Conservation (phyloP, 2,888 invertebrate species). For the Tenthredo scrophulariae region DNA sequence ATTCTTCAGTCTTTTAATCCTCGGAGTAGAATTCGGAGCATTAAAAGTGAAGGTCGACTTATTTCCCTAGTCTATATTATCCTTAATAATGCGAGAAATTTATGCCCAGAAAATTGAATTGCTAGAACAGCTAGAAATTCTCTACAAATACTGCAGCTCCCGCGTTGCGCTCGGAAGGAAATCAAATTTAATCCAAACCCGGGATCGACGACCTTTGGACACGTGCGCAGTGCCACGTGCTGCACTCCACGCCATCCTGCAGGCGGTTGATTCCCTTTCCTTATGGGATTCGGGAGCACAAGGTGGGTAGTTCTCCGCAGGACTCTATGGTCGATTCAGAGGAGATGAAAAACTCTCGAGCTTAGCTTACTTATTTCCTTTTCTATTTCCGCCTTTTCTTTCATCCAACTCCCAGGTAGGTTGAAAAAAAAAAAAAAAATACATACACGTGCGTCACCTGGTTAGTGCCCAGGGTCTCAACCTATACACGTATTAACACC, state of each 20-base stretch:
- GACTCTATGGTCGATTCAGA: background rate
- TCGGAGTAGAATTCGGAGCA: background rate
- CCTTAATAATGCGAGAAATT: background rate
- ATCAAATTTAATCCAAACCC: conserved; percentile 66
- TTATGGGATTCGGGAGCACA: background rate
- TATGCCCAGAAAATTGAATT: too few relatives aligned
- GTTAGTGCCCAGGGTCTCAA: background rate
- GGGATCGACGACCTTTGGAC: conserved; percentile 67
- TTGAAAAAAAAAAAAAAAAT: background rate
- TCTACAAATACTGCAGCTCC: background rate
- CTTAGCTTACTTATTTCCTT: background rate
- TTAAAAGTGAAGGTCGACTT: background rate
- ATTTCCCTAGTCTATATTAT: background rate
- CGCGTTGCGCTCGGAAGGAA: conserved; percentile 54
- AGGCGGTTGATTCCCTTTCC: conserved; percentile 9
- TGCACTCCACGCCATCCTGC: conserved; percentile 56
- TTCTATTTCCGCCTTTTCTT: background rate
- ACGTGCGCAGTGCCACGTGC: conserved; percentile 67
- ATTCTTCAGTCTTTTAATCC: conserved; percentile 7
- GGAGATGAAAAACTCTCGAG: background rate
- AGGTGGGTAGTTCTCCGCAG: background rate
- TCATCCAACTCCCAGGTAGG: background rate
- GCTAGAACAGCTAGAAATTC: background rate
- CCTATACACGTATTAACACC: background rate
- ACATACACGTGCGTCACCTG: conserved; percentile 43